phyloP scores from a whole-genome alignment of 1,140 invertebrate genomes.

The Leptinotarsa lineolata region DNA sequence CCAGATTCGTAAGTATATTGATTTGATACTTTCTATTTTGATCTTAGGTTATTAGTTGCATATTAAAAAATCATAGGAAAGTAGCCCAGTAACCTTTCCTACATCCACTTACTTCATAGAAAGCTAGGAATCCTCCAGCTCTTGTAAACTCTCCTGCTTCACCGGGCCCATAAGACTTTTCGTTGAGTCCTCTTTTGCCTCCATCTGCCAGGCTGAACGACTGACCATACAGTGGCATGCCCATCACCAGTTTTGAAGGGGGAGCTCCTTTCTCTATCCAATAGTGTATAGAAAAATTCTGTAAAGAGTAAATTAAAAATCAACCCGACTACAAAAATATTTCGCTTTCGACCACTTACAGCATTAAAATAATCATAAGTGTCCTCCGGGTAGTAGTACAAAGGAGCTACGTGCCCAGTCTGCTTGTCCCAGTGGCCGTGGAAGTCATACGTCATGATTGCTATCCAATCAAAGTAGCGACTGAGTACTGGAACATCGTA shows the following conservation, averaged over 20 bases:
- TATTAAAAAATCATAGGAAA: no score
- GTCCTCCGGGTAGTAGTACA: constrained; percentile 76
- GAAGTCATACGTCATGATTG: constrained; percentile 88
- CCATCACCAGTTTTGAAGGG: constrained; percentile 74
- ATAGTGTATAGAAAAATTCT: constrained; percentile 81
- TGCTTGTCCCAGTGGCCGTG: constrained; percentile 89
- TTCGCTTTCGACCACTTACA: constrained; percentile 54
- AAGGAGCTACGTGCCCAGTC: constrained; percentile 83
- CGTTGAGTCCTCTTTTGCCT: constrained; percentile 65
- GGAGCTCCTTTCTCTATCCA: constrained; percentile 78
- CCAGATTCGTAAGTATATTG: no score
- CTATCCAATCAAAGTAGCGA: constrained; percentile 83
- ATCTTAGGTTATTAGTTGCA: no score
- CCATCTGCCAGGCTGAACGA: constrained; percentile 73
- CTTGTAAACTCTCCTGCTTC: constrained; percentile 78
- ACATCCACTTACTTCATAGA: constrained; percentile 72
- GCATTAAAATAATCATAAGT: constrained; percentile 76
- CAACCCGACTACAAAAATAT: background rate
- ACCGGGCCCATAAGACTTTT: constrained; percentile 72
- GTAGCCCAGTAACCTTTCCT: no score
- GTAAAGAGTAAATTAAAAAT: constrained; percentile 42
- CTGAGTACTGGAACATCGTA: constrained; percentile 75
- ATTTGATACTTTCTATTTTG: no score
- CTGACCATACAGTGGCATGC: constrained; percentile 83
- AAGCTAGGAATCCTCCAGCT: constrained; percentile 79